A percentile compares a stretch with the other conserved stretches of the same genome.
phyloP scores from a whole-genome alignment of 2,797 vertebrate genomes.

The Sciurus carolinensis region DNA sequence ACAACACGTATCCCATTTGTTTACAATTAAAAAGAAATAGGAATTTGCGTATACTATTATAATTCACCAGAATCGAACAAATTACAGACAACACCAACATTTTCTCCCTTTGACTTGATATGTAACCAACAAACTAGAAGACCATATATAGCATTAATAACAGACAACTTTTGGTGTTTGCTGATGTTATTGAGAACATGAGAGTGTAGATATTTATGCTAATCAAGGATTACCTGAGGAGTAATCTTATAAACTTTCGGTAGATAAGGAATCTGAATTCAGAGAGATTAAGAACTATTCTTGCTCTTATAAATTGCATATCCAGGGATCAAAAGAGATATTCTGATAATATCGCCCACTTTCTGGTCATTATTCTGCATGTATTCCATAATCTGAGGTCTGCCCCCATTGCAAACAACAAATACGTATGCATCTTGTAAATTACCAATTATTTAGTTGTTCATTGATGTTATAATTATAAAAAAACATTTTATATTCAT shows the following conservation, averaged over 20 bases:
- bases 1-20: too few species aligned
- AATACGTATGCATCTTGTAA: not conserved
- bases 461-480: not conserved
- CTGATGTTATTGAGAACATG: not conserved
- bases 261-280: not conserved
- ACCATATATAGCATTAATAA: not conserved
- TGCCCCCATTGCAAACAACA: not conserved
- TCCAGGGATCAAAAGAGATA: not conserved
- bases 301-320: not conserved
- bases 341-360: not conserved
- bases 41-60: not conserved
- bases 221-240: not conserved
- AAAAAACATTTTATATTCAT: not conserved
- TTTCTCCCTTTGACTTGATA: conserved; percentile 30
- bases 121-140: conserved; percentile 19
- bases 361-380: not conserved
- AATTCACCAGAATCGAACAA: not conserved
- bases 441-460: not conserved
- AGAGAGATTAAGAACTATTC: not conserved
- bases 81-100: not conserved
- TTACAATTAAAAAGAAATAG: too few species aligned
- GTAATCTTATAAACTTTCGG: not conserved
- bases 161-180: too few species aligned
- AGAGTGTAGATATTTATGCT: not conserved
- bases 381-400: not conserved